Percentiles rank a stretch among this genome's conserved stretches.
Evolutionary conservation across 2,888 invertebrate genomes (phyloP).

Genomic region (Lasioglossum figueresi): DNA sequence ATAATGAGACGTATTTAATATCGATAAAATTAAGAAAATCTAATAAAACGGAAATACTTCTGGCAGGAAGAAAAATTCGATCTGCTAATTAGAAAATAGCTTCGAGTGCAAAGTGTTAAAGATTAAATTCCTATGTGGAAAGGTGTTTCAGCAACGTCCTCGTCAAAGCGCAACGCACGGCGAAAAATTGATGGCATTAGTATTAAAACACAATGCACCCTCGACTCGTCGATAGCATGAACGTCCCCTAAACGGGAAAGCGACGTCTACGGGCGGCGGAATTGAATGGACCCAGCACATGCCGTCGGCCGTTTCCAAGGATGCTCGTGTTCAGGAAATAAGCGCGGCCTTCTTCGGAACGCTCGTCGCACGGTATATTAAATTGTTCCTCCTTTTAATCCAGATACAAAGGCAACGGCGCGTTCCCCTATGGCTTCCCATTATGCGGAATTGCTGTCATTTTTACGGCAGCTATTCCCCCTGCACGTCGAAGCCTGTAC

Average conservation of each 20-base stretch:
- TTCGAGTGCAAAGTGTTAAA: no score
- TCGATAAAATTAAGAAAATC: no score
- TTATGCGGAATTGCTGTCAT: conserved; percentile 1
- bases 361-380: neutral
- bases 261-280: neutral
- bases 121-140: neutral
- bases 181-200: neutral
- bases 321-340: neutral
- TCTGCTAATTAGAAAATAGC: no score
- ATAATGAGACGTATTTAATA: no score
- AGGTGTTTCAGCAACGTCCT: neutral
- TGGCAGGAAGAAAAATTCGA: no score
- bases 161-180: neutral
- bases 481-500: neutral
- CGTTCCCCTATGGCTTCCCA: neutral
- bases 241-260: neutral
- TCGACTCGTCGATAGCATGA: conserved; percentile 5
- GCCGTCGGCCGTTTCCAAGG: neutral
- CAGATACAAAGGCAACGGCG: neutral
- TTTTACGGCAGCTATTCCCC: neutral
- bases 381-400: neutral
- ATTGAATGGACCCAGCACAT: neutral
- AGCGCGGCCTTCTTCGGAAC: neutral
- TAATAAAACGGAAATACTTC: no score
- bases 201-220: no score